These are phyloP conservation scores for Orius insidiosus DNA, from an alignment of 1,140 invertebrate genomes.

Conservation along the genomic window DNA sequence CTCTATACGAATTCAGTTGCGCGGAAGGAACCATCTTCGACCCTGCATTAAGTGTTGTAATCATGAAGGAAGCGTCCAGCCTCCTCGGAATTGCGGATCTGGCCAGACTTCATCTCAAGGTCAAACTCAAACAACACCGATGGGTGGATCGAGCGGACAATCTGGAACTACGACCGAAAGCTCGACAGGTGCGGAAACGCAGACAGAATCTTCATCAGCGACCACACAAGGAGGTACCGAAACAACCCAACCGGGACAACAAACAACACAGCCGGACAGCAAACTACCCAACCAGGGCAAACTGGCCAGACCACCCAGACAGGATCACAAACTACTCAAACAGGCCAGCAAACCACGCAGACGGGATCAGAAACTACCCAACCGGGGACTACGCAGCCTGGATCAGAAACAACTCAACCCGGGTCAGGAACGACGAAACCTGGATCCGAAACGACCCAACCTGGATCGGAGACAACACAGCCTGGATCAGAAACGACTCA, in stretches of 20 bases:
- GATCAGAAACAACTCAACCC: constrained; percentile 4
- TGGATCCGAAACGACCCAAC: constrained; percentile 12
- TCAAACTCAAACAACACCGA: constrained; percentile 12
- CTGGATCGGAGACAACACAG: constrained; percentile 12
- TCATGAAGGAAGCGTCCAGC: constrained; percentile 33
- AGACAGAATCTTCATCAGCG: neutral
- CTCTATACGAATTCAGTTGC: constrained; percentile 34
- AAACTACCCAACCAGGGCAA: neutral
- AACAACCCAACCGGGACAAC: constrained; percentile 6
- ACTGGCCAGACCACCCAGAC: neutral
- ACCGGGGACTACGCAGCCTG: constrained; percentile 10
- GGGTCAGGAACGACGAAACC: constrained; percentile 15
- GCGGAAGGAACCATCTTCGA: constrained; percentile 36
- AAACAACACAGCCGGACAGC: too few species aligned
- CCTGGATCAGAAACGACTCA: constrained; percentile 14
- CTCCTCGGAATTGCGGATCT: constrained; percentile 27
- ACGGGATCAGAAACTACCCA: constrained; percentile 8
- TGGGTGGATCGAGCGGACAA: neutral
- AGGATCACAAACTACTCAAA: constrained; percentile 4
- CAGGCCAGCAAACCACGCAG: constrained; percentile 4
- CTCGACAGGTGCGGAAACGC: constrained; percentile 1
- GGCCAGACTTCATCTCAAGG: constrained; percentile 2
- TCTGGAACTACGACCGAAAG: neutral
- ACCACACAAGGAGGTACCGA: neutral
- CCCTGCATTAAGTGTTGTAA: constrained; percentile 33